Evolutionary conservation across 2,113 vertebrate species (phyloP), one percentile per base, ranked within the genome.

Genomic region (Heterochromis multidens): DNA sequence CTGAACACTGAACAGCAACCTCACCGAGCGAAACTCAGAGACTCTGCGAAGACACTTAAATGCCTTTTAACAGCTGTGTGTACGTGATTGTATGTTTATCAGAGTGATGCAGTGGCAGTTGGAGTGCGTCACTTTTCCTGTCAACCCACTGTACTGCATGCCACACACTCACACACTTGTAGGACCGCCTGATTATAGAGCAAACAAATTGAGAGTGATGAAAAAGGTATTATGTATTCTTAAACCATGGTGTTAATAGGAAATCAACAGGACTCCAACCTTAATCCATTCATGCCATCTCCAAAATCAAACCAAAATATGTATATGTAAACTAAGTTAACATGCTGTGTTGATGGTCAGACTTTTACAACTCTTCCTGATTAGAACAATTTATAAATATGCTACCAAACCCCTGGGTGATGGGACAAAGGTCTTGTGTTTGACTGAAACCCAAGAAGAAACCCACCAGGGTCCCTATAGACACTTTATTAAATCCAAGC

Each of bases 81-180:
- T 88, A 77, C 62, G 29, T 77, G 74, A 77, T 70, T 84, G 82
- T 80, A 80, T 91, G 84, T 89, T 84, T 87, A 84, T 93, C 54
- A 35, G 72, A 62, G 67, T 92, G 93, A 95, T 77, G 88, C 92
- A 91, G 86, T 79, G 80, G 61, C 79, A 60, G 84, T 83, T 10
- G 59, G 85, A 81, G 85, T 93, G 91, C 87, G 89, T 95, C 93
- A 91, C 62, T 78, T 57, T 80, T 85, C 49, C 56, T 79, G 85
- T 90, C 80, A 81, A 67, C 84, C 60, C 17, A 7, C 80, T 70
- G 74, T 40, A 81, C 61, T 77, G 10, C 54, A 61, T 70, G 78
- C 61, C 80, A 31, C 54, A 33, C 35, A 56, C 13, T 60, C 29
- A 60, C 84, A 31, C 58, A 31, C 59, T 81, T 56, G 35, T 54